Conservation (phyloP, 1,140 invertebrate species). For the Tachypleus tridentatus region DNA sequence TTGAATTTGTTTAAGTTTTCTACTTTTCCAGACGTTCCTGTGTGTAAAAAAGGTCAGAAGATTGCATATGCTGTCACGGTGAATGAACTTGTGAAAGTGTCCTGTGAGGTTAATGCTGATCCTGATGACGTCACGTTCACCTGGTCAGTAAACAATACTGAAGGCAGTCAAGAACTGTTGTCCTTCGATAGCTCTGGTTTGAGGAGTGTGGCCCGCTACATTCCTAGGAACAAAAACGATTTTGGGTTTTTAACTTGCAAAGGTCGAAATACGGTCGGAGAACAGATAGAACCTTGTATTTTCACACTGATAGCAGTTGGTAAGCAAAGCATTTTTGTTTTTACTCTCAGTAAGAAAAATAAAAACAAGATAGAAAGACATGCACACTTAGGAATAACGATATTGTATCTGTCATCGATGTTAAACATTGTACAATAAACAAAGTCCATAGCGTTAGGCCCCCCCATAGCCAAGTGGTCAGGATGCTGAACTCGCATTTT, state of each 20-base stretch:
- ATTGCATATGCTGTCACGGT: constrained; percentile 76
- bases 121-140: constrained; percentile 62
- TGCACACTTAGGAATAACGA: too few relatives aligned
- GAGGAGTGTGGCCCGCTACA: constrained; percentile 50
- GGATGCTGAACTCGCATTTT: too few relatives aligned
- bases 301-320: too few relatives aligned
- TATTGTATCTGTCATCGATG: too few relatives aligned
- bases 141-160: constrained; percentile 87
- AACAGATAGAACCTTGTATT: constrained; percentile 19
- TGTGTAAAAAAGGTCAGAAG: constrained; percentile 65
- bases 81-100: constrained; percentile 74
- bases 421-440: too few relatives aligned
- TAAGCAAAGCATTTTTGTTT: too few relatives aligned
- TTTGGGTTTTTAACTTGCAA: constrained; percentile 44
- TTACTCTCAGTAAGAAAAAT: too few relatives aligned
- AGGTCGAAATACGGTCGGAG: constrained; percentile 22
- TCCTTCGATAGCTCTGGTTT: constrained; percentile 39
- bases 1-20: too few relatives aligned
- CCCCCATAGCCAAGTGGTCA: too few relatives aligned
- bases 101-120: constrained; percentile 77
- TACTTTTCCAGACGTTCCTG: constrained; percentile 55
- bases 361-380: too few relatives aligned
- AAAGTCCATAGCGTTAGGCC: too few relatives aligned
- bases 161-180: constrained; percentile 56
- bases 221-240: constrained; percentile 47